phyloP scores from a whole-genome alignment of 92 coral and sea anemone genomes.

The Umimayanthus chanpuru region DNA sequence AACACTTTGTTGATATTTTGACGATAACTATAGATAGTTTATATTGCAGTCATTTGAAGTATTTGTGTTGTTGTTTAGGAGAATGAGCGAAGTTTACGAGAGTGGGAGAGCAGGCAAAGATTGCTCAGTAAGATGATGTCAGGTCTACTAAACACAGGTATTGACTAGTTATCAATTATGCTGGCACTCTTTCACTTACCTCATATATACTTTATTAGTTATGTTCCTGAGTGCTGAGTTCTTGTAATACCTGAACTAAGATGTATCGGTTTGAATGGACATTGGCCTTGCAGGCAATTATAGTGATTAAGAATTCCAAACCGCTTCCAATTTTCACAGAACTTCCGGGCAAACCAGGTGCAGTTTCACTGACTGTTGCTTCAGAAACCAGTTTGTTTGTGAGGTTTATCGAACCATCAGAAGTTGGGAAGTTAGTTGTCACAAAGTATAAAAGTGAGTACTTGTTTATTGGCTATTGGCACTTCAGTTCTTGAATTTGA shows the following conservation, averaged over 20 bases:
- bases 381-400: constrained; percentile 94
- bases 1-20: background rate
- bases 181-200: background rate
- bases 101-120: constrained; percentile 86
- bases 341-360: constrained; percentile 80
- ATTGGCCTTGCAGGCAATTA: background rate
- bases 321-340: constrained; percentile 36
- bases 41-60: background rate
- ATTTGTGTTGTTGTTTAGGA: constrained; percentile 56
- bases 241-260: background rate
- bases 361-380: constrained; percentile 88
- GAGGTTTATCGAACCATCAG: constrained; percentile 80
- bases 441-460: constrained; percentile 90
- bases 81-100: constrained; percentile 82
- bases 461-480: background rate
- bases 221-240: background rate
- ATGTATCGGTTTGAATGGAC: background rate
- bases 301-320: no score
- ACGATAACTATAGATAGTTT: background rate
- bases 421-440: constrained; percentile 58
- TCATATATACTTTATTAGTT: background rate
- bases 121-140: constrained; percentile 78
- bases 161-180: background rate
- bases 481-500: background rate
- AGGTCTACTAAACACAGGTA: constrained; percentile 81